A percentile compares a stretch with the other conserved stretches of the same genome.
Evolutionary conservation across 30 jellyfish, hydroid and myxozoan species (phyloP).

Genomic region (Pseudorhiza aurosa): DNA sequence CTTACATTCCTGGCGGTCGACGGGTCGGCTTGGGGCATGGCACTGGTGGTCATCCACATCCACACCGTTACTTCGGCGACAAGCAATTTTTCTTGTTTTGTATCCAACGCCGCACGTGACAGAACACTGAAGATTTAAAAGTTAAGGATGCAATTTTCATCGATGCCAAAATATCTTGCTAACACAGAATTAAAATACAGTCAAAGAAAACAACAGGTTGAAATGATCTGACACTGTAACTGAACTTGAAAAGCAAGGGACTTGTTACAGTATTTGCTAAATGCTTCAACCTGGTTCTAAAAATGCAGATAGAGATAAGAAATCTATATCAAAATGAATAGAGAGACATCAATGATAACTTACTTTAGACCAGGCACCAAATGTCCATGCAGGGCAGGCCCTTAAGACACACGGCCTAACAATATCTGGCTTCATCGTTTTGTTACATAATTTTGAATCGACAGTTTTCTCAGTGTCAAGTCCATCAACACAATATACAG

Average conservation of each 20-base stretch:
- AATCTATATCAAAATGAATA: no score
- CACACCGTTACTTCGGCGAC: slow-evolving; percentile 84
- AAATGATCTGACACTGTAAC: no score
- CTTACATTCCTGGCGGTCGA: slow-evolving; percentile 77
- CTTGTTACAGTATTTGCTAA: no score
- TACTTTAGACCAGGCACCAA: slow-evolving; percentile 92
- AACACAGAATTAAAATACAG: no score
- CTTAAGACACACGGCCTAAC: slow-evolving; percentile 80
- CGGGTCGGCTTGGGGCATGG: slow-evolving; percentile 70
- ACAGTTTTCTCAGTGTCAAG: slow-evolving; percentile 44
- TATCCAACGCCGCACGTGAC: slow-evolving; percentile 87
- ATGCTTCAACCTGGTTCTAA: no score
- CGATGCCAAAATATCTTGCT: no score
- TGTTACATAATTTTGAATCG: slow-evolving; percentile 55
- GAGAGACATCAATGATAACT: background rate
- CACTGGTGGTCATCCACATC: slow-evolving; percentile 75
- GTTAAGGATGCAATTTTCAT: no score
- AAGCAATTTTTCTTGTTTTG: slow-evolving; percentile 80
- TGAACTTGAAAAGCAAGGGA: no score
- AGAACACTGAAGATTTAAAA: slow-evolving; percentile 66
- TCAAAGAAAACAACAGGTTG: no score
- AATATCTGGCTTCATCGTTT: slow-evolving; percentile 56
- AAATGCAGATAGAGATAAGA: no score
- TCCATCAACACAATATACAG: slow-evolving; percentile 83
- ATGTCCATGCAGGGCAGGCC: slow-evolving; percentile 93